Percentiles rank a stretch among this genome's conserved stretches.
Conservation (phyloP, 2,888 invertebrate species). For the Laspeyria flexula region DNA sequence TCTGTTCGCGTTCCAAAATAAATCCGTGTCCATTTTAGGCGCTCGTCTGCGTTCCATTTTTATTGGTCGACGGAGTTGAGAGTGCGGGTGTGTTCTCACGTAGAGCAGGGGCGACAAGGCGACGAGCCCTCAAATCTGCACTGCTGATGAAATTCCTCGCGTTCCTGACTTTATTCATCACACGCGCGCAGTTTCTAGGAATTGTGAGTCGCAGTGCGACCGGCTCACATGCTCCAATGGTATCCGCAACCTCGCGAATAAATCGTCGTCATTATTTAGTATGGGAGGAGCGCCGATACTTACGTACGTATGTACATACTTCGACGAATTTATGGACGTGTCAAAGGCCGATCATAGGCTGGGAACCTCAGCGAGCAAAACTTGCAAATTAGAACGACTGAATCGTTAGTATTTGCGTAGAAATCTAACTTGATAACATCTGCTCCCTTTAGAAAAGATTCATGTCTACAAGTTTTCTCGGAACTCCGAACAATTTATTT, state of each 20-base stretch:
- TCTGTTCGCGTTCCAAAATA: conserved; percentile 55
- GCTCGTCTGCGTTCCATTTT: conserved; percentile 62
- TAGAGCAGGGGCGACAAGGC: conserved; percentile 62
- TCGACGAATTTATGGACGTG: conserved; percentile 72
- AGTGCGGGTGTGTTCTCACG: conserved; percentile 68
- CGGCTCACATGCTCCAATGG: conserved; percentile 65
- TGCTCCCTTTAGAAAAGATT: conserved; percentile 19
- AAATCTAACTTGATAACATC: conserved; percentile 36
- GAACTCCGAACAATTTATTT: conserved; percentile 19
- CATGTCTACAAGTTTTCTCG: conserved; percentile 22
- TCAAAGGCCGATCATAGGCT: conserved; percentile 72
- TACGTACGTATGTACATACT: conserved; percentile 65
- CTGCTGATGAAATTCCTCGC: conserved; percentile 78
- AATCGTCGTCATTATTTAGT: conserved; percentile 77
- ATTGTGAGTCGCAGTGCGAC: conserved; percentile 68
- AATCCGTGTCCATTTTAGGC: conserved; percentile 53
- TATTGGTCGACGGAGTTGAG: conserved; percentile 53
- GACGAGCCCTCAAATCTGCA: conserved; percentile 78
- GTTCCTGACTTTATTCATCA: conserved; percentile 81
- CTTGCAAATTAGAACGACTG: conserved; percentile 56
- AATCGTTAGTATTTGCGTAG: conserved; percentile 47
- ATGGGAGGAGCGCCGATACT: conserved; percentile 71
- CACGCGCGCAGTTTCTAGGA: conserved; percentile 80
- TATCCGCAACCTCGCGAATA: conserved; percentile 75
- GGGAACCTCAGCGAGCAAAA: conserved; percentile 61